Base-by-base conservation (phyloP, 2,888 invertebrate genomes). In the Punctoribates punctum region DNA sequence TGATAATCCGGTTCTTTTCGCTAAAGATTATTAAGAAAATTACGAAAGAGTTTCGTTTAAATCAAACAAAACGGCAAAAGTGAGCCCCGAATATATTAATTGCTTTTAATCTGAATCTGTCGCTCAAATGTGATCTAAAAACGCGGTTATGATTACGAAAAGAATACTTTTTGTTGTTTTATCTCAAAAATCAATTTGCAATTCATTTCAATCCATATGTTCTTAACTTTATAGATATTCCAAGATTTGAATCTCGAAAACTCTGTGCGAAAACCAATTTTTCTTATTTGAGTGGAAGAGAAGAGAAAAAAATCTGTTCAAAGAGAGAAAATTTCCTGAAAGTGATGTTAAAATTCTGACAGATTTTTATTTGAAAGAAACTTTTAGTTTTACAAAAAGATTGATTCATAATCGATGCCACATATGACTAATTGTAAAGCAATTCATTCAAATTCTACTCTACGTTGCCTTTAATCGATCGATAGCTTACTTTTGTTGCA, bases 81-180 rank as follows among this genome's bases (percentile, higher is more conserved):
- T 34, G 8, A 8, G 34, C 8, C 8, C 34, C 8, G 34, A 34
- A 34, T 34, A 34, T 60, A 60, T 60, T 60, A 60, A 60, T 60
- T 60, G 60, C 27, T 15, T 60, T 20, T 60, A 60, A 60, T 60
- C 60, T 27, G 23, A 60, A 60, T 60, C 60, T 60, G 60, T 60
- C 60, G 23, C 27, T 48, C n/a, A 48, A 17, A 48, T 48, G n/a
- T 17, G 48, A 34, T 34, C 34, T 34, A 34, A 34, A 34, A 34
- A 34, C 3, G 4, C 8, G 34, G 34, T 34, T 34, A 5, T 34
- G 34, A 34, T 34, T 34, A 5, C 34, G 34, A 34, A 34, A 34
- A 34, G 34, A 3, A 34, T 34, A 5, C 8, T 34, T 34, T 3
- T 34, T 34, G 34, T 34, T 34, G 34, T 34, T 34, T 34, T 34